Evolutionary conservation across 2,113 vertebrate species (phyloP).

Genomic region (Hypanus sabinus): DNA sequence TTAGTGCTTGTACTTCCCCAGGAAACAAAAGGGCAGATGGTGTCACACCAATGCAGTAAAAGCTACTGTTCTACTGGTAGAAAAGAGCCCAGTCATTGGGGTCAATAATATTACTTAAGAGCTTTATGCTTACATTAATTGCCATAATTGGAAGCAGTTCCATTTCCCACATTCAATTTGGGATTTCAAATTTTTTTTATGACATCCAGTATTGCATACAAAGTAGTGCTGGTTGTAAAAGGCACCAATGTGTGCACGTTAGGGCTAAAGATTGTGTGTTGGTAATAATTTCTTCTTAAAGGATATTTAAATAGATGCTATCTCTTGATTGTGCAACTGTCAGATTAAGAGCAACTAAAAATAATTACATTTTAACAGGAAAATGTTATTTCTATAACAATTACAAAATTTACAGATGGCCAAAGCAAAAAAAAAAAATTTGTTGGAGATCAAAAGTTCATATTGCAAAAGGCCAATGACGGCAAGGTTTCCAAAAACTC

Average conservation of each 20-base stretch:
- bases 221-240: not conserved
- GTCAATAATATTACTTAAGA: not conserved
- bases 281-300: not conserved
- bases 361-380: too few species aligned
- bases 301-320: not conserved
- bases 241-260: not conserved
- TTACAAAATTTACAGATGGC: not conserved
- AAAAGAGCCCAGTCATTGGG: not conserved
- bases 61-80: not conserved
- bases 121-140: not conserved
- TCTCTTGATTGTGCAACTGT: too few species aligned
- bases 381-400: not conserved
- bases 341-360: not conserved
- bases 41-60: not conserved
- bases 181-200: too few species aligned
- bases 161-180: not conserved
- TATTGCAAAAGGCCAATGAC: slow-evolving; percentile 41
- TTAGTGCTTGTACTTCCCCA: too few species aligned
- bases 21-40: not conserved
- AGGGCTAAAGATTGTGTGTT: not conserved
- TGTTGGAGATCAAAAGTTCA: accelerated
- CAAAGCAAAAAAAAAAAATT: not conserved
- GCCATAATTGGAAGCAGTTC: not conserved
- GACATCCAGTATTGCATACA: too few species aligned
- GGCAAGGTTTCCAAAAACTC: not conserved